phyloP scores from a whole-genome alignment of 2,797 vertebrate genomes.

The Eremophila alpestris region DNA sequence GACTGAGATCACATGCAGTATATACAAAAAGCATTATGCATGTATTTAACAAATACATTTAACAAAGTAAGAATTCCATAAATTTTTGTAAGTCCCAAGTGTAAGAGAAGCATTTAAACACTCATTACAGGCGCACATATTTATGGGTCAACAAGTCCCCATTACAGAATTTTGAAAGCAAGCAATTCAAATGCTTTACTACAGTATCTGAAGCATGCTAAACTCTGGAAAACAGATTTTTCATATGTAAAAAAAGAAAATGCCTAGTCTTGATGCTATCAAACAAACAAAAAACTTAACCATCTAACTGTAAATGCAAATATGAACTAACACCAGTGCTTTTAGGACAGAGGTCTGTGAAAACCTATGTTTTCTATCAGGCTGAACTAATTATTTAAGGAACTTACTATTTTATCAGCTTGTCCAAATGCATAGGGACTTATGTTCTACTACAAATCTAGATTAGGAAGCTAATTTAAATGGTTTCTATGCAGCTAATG shows the following conservation, averaged over 20 bases:
- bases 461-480: slow-evolving; percentile 28
- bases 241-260: neutral
- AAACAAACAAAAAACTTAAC: neutral
- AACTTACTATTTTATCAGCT: slow-evolving; percentile 50
- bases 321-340: neutral
- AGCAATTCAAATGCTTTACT: neutral
- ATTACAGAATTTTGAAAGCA: neutral
- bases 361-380: neutral
- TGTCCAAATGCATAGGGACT: neutral
- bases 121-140: neutral
- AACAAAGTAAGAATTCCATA: neutral
- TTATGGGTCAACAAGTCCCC: neutral
- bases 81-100: neutral
- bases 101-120: neutral
- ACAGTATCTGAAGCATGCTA: neutral
- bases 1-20: neutral
- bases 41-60: neutral
- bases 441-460: slow-evolving; percentile 25
- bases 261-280: neutral
- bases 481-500: neutral
- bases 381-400: slow-evolving; percentile 46
- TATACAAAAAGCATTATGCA: neutral
- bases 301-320: neutral
- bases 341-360: neutral
- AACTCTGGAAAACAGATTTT: neutral